Base-by-base conservation (phyloP, 1,140 invertebrate genomes). In the Zaprionus gabonicus region DNA sequence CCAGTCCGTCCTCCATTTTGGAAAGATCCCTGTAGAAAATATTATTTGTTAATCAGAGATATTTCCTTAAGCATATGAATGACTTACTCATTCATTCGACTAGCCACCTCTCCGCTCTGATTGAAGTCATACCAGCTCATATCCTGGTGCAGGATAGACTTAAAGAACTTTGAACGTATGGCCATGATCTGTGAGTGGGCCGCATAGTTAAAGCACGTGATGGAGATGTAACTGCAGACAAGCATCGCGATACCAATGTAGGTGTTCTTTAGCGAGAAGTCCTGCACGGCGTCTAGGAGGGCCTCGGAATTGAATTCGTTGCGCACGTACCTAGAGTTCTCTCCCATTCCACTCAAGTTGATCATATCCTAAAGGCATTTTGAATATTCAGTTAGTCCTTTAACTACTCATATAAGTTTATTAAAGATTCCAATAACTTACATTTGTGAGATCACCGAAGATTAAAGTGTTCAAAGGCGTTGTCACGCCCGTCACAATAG, bases 1-100 rank as follows among this genome's bases (percentile, higher is more conserved):
- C 97, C 41, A 98, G 95, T 6, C 97, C 98, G 91, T 98, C 97
- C 91, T 98, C 96, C 77, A 98, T 94, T 93, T 98, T 97, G 20
- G 96, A 95, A 23, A 99, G 94, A 93, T 99, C 97, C 91, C 98
- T 98, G 51, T 7, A 71, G 27, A 17, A 17, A 17, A 46, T 17
- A 17, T 17, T n/a, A 2, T 1, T 15, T 9, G n/a, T 17, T 46
- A 46, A 46, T 3, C 7, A 23, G 0, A 3, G 31, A 34, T 34
- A 34, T 10, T 34, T 3, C 10, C 9, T 34, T 34, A 3, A 27
- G 4, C 6, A 59, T 10, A 17, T 59, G 0, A 12, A 7, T 20
- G 2, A 20, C 95, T 95, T 94, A 97, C 97, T 97, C 96, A 51
- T 97, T 95, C 87, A 98, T 94, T 93, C 97, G 95, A 28, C 95